Base-by-base conservation (phyloP, 2,113 vertebrate genomes). In the Thalassarche chlororhynchos region DNA sequence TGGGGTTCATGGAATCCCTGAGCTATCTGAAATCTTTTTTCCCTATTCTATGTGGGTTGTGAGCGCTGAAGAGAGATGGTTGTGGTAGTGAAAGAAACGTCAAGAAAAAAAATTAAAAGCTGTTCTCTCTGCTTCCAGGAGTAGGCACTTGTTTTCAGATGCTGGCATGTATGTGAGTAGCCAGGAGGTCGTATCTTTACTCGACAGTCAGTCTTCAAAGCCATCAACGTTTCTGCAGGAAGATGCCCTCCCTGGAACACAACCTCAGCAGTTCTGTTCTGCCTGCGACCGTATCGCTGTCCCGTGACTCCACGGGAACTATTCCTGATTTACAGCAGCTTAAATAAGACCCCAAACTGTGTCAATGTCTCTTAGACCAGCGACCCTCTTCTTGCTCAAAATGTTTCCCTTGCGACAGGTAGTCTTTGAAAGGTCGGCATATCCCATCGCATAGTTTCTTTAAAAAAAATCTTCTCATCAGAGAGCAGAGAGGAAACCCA, bases 351-450 rank as follows among this genome's bases (percentile, higher is more conserved):
- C 89, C 40, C 42, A 42, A 31, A 14, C 23, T 5, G 14, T 0
- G 2, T 8, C 17, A 4, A 1, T 2, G 9, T 4, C 54, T 24
- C 60, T 28, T 8, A 16, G 11, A 21, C 61, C 1, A 24, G 18
- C 7, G 4, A 18, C 44, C 38, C 25, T 60, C 68, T 19, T 18
- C 69, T 36, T 4, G 13, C 57, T 51, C 75, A 11, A 54, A 46
- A 57, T 2, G 8, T 29, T 47, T 29, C 68, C 54, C 36, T 26
- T 69, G 65, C 32, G 4, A 20, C 87, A 36, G 61, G 74, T 52
- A 42, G 47, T 3, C 69, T 80, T 17, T 13, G 47, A 57, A 29
- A 38, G 51, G 16, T 34, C 7, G 2, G 17, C 6, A 1, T 14
- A n/a, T 10, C 49, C 42, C 42, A 26, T 13, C 9, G 1, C 2